Evolutionary conservation across 1,140 invertebrate species (phyloP).

Genomic region (Rhagoletis pomonella): DNA sequence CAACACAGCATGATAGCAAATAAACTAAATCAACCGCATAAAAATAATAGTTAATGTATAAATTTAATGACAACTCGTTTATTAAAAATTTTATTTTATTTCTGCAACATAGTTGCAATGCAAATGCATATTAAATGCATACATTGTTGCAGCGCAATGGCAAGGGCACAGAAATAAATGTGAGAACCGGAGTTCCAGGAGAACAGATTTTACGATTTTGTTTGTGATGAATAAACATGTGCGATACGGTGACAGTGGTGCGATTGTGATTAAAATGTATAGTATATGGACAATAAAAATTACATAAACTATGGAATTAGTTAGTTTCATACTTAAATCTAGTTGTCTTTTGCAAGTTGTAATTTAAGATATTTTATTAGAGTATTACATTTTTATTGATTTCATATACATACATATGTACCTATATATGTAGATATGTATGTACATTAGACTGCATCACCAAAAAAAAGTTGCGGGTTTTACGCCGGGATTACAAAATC

Average conservation of each 20-base stretch:
- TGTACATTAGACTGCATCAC: too few relatives aligned
- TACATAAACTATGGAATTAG: too few relatives aligned
- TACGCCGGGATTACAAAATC: too few relatives aligned
- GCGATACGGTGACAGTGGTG: not conserved
- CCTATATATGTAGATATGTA: too few relatives aligned
- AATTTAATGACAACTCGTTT: slow-evolving; percentile 74
- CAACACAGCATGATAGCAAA: slow-evolving; percentile 22
- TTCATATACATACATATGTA: too few relatives aligned
- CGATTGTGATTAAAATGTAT: not conserved
- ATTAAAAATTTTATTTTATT: slow-evolving; percentile 74
- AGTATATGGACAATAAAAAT: too few relatives aligned
- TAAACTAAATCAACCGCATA: slow-evolving; percentile 62
- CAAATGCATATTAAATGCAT: not conserved
- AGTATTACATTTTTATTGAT: too few relatives aligned
- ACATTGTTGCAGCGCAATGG: slow-evolving; percentile 30
- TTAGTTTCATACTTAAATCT: too few relatives aligned
- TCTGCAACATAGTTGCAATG: slow-evolving; percentile 28
- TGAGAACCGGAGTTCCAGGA: not conserved
- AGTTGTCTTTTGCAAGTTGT: too few relatives aligned
- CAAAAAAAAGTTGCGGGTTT: too few relatives aligned
- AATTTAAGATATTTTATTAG: too few relatives aligned
- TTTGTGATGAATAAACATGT: not conserved
- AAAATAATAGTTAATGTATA: slow-evolving; percentile 74
- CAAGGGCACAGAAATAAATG: not conserved
- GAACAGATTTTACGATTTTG: not conserved